These are phyloP conservation scores for Phalacrocorax pelagicus DNA, from an alignment of 2,113 vertebrate genomes.

Conservation along the genomic window DNA sequence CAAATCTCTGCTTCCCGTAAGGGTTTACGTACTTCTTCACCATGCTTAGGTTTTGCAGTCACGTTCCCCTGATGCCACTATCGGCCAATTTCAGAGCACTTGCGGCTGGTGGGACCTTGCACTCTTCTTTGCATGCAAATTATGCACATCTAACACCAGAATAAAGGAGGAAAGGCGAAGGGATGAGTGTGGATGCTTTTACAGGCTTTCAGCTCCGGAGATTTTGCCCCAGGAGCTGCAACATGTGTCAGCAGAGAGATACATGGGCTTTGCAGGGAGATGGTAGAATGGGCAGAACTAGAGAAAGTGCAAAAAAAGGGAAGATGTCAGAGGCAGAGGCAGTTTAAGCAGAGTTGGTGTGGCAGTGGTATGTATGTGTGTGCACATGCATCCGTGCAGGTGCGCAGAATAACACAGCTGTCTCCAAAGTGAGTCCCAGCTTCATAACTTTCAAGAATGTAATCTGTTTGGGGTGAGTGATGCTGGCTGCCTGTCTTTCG, in stretches of 20 bases:
- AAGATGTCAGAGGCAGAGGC: not conserved
- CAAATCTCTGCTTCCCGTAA: not conserved
- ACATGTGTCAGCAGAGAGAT: rapidly evolving
- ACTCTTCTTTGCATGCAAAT: constrained; percentile 21
- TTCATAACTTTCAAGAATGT: not conserved
- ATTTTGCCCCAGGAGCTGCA: not conserved
- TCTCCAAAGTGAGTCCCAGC: not conserved
- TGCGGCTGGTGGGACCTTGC: not conserved
- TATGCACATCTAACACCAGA: not conserved
- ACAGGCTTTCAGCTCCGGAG: not conserved
- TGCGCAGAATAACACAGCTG: not conserved
- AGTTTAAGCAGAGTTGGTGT: not conserved
- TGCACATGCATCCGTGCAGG: rapidly evolving
- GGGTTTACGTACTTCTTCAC: not conserved
- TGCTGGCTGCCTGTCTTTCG: not conserved
- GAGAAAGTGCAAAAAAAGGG: not conserved
- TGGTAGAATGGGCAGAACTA: not conserved
- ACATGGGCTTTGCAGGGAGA: not conserved
- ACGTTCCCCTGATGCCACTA: not conserved
- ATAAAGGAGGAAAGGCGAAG: not conserved
- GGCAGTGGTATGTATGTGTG: not conserved
- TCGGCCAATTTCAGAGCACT: constrained; percentile 17
- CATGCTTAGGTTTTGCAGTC: not conserved
- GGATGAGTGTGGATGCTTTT: not conserved
- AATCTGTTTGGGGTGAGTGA: not conserved